Base-by-base conservation (phyloP, 30 jellyfish, hydroid and myxozoan genomes). In the Morbakka virulenta region DNA sequence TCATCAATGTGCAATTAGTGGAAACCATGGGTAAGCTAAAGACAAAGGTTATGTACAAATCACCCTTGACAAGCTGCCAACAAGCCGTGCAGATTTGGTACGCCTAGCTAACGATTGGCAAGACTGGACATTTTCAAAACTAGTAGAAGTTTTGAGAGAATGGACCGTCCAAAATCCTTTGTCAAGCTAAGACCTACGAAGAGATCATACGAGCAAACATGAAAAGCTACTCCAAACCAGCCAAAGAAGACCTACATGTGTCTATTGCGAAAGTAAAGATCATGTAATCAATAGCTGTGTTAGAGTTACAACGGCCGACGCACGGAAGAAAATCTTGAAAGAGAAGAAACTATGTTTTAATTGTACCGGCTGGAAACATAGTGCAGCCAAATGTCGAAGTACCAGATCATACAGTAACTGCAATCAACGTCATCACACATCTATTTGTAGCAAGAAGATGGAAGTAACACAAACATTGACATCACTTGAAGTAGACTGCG, bases 381-480 rank as follows among this genome's bases (percentile, higher is more conserved):
- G 92, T 4, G 92, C 92, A 9, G 32, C 2, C 49, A 83, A 69
- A 27, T 85, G 96, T 34, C 26, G 22, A 53, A 77, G 93, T 29
- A 76, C 70, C 53, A 31, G n/a, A 22, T 61, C 57, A 14, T 85
- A 92, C 49, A 52, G 49, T 47, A 25, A 77, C 28, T 85, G 93
- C 61, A 80, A 70, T 24, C 48, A 71, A 68, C 67, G 69, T 30
- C 96, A 85, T 48, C 95, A 64, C 75, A 74, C 95, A 28, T 84
- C 95, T 25, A 70, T 84, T 31, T 75, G 95, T 50, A 85, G 65
- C 69, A 74, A 62, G 27, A 35, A 32, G 28, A n/a, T n/a, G n/a
- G 50, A 81, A 69, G 53, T 28, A 4, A 48, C 33, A 27, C 77
- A 24, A 51, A 17, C 29, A 32, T n/a, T 84, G 52, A 80, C 14